Evolutionary conservation across 2,113 vertebrate species (phyloP).

Genomic region (Motacilla alba): DNA sequence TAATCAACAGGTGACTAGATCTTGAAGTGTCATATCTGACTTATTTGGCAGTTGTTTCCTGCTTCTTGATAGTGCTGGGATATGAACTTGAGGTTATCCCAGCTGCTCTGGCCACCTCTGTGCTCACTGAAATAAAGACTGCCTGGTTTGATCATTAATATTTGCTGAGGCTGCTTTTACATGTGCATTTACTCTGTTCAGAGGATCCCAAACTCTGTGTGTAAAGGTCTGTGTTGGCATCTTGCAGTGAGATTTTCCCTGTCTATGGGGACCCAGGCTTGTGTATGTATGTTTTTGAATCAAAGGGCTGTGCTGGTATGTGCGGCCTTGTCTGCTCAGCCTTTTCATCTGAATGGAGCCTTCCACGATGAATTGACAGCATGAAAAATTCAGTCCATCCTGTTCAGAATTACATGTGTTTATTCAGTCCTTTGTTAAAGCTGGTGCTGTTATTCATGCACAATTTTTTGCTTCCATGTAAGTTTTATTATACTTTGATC

Average conservation of each 20-base stretch:
- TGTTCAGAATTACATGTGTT: constrained; percentile 8
- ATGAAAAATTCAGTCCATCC: neutral
- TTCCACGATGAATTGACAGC: neutral
- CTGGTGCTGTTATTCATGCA: neutral
- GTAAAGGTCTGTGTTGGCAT: neutral
- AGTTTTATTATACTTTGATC: constrained; percentile 38
- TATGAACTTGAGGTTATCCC: neutral
- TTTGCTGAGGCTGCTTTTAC: neutral
- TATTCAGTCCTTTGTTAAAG: constrained; percentile 25
- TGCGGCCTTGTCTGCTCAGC: neutral
- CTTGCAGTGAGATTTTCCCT: neutral
- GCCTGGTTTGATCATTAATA: neutral
- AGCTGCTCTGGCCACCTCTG: neutral
- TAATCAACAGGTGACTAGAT: neutral
- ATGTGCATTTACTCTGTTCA: neutral
- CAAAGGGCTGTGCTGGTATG: neutral
- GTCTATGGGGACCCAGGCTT: neutral
- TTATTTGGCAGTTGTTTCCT: neutral
- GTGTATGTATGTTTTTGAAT: neutral
- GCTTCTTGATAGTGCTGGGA: neutral
- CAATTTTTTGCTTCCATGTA: neutral
- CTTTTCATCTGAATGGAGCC: neutral
- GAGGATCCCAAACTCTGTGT: neutral
- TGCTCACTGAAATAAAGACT: neutral
- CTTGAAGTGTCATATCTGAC: neutral